phyloP scores from a whole-genome alignment of 2,113 vertebrate genomes.

The Emberiza fucata region DNA sequence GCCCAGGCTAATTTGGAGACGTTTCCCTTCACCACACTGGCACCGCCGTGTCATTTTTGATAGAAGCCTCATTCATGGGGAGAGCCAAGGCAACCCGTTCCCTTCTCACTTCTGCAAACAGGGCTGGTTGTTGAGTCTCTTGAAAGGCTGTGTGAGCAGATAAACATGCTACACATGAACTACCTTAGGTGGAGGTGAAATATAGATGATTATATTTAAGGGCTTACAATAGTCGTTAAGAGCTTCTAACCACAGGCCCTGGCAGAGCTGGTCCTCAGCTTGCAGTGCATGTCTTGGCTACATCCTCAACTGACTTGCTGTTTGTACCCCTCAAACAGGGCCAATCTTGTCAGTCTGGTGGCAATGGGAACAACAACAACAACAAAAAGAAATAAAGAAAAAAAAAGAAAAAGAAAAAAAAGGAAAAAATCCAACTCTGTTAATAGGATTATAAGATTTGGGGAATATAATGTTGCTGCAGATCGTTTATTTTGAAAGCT shows the following conservation, averaged over 20 bases:
- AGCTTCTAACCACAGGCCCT: slow-evolving; percentile 77
- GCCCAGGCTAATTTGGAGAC: slow-evolving; percentile 46
- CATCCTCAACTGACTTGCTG: slow-evolving; percentile 62
- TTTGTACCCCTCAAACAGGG: slow-evolving; percentile 62
- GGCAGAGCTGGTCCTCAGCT: slow-evolving; percentile 26
- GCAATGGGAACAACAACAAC: not conserved
- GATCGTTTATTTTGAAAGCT: slow-evolving; percentile 82
- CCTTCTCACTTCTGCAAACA: slow-evolving; percentile 30
- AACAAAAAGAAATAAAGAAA: no score
- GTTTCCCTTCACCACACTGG: slow-evolving; percentile 48
- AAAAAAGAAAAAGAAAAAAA: not conserved
- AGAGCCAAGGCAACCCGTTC: not conserved
- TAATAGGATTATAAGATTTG: slow-evolving; percentile 82
- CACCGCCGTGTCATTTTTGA: slow-evolving; percentile 9
- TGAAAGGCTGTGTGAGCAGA: not conserved
- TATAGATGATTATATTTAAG: slow-evolving; percentile 78
- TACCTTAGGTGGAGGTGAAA: slow-evolving; percentile 71
- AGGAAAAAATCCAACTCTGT: slow-evolving; percentile 18
- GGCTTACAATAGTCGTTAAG: slow-evolving; percentile 83
- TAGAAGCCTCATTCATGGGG: slow-evolving; percentile 63
- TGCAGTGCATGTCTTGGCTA: slow-evolving; percentile 58
- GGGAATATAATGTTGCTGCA: slow-evolving; percentile 73
- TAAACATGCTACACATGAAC: slow-evolving; percentile 68
- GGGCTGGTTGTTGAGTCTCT: slow-evolving; percentile 62
- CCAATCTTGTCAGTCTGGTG: slow-evolving; percentile 69